These are phyloP conservation scores for Gambelia wislizenii DNA, from an alignment of 2,797 vertebrate species.

Conservation along the genomic window DNA sequence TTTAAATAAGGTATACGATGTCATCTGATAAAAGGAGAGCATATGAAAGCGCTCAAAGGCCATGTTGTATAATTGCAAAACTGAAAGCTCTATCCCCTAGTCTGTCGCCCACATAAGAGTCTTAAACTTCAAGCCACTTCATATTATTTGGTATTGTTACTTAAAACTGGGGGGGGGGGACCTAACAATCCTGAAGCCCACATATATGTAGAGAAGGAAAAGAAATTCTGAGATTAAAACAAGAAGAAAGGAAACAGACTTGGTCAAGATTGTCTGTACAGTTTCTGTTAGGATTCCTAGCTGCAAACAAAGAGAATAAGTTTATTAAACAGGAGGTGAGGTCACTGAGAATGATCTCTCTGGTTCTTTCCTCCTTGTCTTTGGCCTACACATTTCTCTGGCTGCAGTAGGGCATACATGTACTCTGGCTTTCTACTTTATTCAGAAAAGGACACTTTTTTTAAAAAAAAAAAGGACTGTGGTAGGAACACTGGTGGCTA, in stretches of 20 bases:
- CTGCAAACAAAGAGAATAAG: not conserved
- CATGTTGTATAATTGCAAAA: constrained; percentile 37
- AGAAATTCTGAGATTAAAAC: not conserved
- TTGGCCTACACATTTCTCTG: not conserved
- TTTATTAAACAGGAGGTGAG: not conserved
- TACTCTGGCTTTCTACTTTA: not conserved
- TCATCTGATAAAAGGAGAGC: constrained; percentile 56
- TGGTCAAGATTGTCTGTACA: not conserved
- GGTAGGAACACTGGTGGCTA: too few relatives aligned
- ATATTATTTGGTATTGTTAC: not conserved
- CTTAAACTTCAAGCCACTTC: constrained; percentile 19
- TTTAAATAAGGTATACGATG: constrained; percentile 66
- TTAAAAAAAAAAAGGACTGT: not conserved
- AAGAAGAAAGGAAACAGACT: not conserved
- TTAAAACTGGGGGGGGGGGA: not conserved
- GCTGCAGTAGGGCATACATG: not conserved
- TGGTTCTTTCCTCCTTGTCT: not conserved
- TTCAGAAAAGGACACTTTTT: not conserved
- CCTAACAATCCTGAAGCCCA: not conserved
- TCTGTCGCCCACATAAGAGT: not conserved
- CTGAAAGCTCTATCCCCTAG: not conserved
- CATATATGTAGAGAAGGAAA: not conserved
- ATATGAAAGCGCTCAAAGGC: constrained; percentile 49
- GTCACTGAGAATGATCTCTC: not conserved
- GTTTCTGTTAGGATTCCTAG: not conserved